These are phyloP conservation scores for Linyphia triangularis DNA, from an alignment of 2,888 invertebrate genomes.

Conservation along the genomic window DNA sequence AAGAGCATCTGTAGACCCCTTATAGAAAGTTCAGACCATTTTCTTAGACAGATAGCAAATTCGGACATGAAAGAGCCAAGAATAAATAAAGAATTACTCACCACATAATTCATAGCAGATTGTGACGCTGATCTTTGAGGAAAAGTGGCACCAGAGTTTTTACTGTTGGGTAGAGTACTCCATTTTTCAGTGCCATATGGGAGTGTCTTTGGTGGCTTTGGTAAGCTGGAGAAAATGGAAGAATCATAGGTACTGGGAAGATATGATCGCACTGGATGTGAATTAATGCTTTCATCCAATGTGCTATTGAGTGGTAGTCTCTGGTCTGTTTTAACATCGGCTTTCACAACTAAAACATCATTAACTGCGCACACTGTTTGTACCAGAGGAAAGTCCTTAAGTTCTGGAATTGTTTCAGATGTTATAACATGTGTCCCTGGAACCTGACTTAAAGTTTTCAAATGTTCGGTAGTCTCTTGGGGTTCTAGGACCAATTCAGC, in stretches of 20 bases:
- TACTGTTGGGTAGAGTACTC: constrained; percentile 46
- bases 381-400: constrained; percentile 35
- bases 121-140: constrained; percentile 54
- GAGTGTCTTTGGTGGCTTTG: constrained; percentile 35
- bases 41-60: too few relatives aligned
- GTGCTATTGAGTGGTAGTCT: background rate
- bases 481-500: constrained; percentile 39
- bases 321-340: background rate
- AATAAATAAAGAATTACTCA: constrained; percentile 19
- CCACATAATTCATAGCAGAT: constrained; percentile 56
- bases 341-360: constrained; percentile 13
- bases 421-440: constrained; percentile 6
- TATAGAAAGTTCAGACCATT: too few relatives aligned
- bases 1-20: too few relatives aligned
- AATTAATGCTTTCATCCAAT: background rate
- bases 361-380: constrained; percentile 50
- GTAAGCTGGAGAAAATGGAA: constrained; percentile 29
- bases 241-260: background rate
- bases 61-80: background rate
- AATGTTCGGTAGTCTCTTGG: background rate
- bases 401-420: constrained; percentile 26
- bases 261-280: background rate
- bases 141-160: background rate
- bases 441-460: background rate
- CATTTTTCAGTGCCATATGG: constrained; percentile 29